phyloP scores from a whole-genome alignment of 2,888 invertebrate species.

The Eulithis prunata region DNA sequence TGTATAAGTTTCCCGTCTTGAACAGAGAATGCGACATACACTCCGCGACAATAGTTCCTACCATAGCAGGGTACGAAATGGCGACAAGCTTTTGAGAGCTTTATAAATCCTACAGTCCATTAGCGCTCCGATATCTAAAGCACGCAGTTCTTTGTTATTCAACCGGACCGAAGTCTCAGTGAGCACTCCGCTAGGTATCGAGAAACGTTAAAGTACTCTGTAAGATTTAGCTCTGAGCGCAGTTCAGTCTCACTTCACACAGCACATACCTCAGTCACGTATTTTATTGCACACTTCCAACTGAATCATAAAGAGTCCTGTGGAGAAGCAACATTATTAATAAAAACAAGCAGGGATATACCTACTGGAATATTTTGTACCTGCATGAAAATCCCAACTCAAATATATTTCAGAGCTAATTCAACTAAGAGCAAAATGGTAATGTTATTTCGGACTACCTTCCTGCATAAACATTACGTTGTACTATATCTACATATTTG shows the following conservation, averaged over 20 bases:
- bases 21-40: slow-evolving; percentile 17
- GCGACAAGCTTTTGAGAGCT: slow-evolving; percentile 59
- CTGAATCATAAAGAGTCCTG: slow-evolving; percentile 25
- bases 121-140: slow-evolving; percentile 75
- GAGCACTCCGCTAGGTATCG: slow-evolving; percentile 77
- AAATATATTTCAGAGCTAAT: slow-evolving; percentile 26
- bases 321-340: slow-evolving; percentile 12
- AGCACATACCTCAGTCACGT: slow-evolving; percentile 45
- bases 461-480: slow-evolving; percentile 28
- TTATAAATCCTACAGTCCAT: slow-evolving; percentile 75
- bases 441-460: slow-evolving; percentile 34
- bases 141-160: slow-evolving; percentile 81
- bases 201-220: slow-evolving; percentile 79
- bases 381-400: neutral
- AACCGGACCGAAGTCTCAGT: slow-evolving; percentile 63
- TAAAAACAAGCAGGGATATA: neutral
- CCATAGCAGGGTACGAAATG: slow-evolving; percentile 42
- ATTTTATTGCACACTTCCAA: slow-evolving; percentile 38
- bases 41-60: slow-evolving; percentile 19
- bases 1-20: slow-evolving; percentile 20
- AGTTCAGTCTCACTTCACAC: slow-evolving; percentile 51
- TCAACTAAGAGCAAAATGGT: slow-evolving; percentile 36
- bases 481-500: slow-evolving; percentile 3
- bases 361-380: neutral
- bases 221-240: slow-evolving; percentile 70